Base-by-base conservation (phyloP, 2,797 vertebrate species). In the Catostomus latipinnis region DNA sequence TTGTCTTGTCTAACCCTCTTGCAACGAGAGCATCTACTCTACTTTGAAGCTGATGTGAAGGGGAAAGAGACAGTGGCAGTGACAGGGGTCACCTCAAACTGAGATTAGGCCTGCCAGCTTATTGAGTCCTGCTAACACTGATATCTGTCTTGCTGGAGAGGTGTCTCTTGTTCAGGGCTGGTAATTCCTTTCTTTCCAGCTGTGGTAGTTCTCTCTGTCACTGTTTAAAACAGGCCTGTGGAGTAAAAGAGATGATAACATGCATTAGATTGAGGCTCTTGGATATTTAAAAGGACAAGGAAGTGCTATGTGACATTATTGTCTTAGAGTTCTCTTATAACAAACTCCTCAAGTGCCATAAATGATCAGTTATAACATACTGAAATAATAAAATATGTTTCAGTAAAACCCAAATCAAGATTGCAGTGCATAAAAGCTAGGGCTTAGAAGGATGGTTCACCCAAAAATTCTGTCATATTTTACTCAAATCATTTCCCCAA, bases 171-270 rank as follows among this genome's bases (percentile, higher is more conserved):
- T 53, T 18, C 48, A 13, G 58, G 69, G 74, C 53, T 62, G 48
- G 68, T 83, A 81, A 83, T 78, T 73, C 75, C 18, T 71, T 81
- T 65, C 71, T 75, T 72, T 81, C 74, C 81, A 85, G 78, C 70
- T 49, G 66, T 48, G 65, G 69, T 60, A 72, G 34, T 34, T 75
- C 70, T 82, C 60, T 74, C 60, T 1, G 22, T 34, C 71, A 34
- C 66, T 46, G 70, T 18, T 34, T 34, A 34, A 34, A 78, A 73
- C 74, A 34, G 68, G 16, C 61, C 80, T 82, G 67, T 0, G 9
- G 62, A 60, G 43, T 34, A 79, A 43, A 13, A 53, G 2, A 71
- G 79, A 65, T 58, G 53, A 79, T 14, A 70, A 60, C 52, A 34
- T 34, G 34, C 34, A 34, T 34, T 34, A 34, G 34, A 34, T 34